Base-by-base conservation (phyloP, 1,140 invertebrate genomes). In the Pseudomyrmex sp. region DNA sequence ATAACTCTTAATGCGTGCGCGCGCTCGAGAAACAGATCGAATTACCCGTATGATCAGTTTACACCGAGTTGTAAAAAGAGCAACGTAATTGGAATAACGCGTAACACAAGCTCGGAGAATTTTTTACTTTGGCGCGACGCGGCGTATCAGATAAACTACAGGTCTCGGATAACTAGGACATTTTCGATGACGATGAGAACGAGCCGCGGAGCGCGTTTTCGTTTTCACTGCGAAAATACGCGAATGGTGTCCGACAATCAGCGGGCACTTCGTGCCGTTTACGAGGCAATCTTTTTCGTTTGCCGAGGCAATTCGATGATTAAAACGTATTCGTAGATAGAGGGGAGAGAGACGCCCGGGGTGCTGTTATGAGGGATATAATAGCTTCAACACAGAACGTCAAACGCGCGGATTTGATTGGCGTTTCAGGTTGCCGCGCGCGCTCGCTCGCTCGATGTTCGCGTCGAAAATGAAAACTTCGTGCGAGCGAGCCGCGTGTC, bases 221-320 rank as follows among this genome's bases (percentile, higher is more conserved):
- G 54, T 62, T 50, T 58, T 46, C 23, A 58, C 77, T 48, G 74
- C 58, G 58, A 88, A 88, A 88, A 88, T 73, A 69, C 70, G 72
- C 86, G 48, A 50, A 74, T 85, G 76, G 83, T 77, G 54, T 18
- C 76, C 86, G 83, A 88, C 87, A 88, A 88, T 88, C 86, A 54
- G 44, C 50, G 26, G 62, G 48, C 63, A 73, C 86, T 85, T 72
- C 65, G 82, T 85, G 76, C 83, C 75, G 54, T 80, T 87, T 87
- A 87, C 80, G 65, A 72, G 48, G 54, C 83, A 74, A 88, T 77
- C 82, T 83, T 88, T 88, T 73, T 72, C 75, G 58, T 83, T 75
- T 69, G 26, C 59, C 66, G 13, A 50, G 61, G 74, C 87, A 74
- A 88, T 85, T 88, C 86, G 77, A 59, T 87, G 77, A 88, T 88